Evolutionary conservation across 2,797 vertebrate species (phyloP), one percentile per base, ranked within the genome.

Genomic region (Neosalanx taihuensis): DNA sequence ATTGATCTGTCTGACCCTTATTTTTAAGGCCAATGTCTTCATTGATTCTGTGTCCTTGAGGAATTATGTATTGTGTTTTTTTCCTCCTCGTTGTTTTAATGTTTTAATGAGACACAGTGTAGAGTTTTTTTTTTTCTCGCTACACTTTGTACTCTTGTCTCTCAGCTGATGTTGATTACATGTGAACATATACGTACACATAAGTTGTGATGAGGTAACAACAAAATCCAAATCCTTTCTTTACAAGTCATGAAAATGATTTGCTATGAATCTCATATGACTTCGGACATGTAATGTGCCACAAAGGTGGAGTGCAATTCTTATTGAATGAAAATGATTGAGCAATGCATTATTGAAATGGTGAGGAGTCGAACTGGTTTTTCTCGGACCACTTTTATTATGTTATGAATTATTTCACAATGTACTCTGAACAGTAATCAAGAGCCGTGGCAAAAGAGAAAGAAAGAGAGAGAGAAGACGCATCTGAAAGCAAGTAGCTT

Each of bases 351-450:
- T 76, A 73, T 78, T 76, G 72, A 73, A 72, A 41, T 67, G 31
- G 64, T 67, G 26, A 51, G 70, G 66, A 69, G 64, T 67, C 3
- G 35, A 30, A 58, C 64, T 67, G 30, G 7, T 29, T 33, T 33
- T 64, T 59, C 53, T 73, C 41, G 69, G 68, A 77, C 70, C 64
- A 15, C 63, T 81, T 83, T 79, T 73, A 74, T 79, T 77, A 72
- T 33, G 20, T 6, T 62, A 78, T 75, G 60, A 81, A 81, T 81
- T 75, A 81, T 85, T 83, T 74, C 70, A 57, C 71, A 76, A 69
- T 71, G 69, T 70, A 64, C 46, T 76, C 29, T 49, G 57, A 46
- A 58, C 68, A 73, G 75, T 80, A 76, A 78, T 70, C 63, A 72
- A 30, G 23, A 17, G 60, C 70, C 53, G 59, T 74, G 46, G 3